Conservation (phyloP, 2,797 vertebrate genomes). For the Catostomus latipinnis region DNA sequence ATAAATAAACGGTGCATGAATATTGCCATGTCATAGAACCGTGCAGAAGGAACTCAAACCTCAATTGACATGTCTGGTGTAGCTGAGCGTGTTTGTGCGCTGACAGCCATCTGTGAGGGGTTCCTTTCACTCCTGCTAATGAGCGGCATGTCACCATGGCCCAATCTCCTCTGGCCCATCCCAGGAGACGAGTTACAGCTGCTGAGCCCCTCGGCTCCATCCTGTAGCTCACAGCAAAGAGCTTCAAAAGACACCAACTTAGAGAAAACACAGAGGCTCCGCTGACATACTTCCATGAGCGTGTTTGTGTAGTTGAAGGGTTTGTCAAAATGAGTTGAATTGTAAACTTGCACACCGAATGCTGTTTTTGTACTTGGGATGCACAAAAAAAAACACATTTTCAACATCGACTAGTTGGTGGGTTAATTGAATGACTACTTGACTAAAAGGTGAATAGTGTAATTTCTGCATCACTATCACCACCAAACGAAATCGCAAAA, state of each 20-base stretch:
- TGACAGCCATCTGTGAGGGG: constrained; percentile 86
- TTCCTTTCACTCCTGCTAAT: constrained; percentile 85
- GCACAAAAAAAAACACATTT: too few species aligned
- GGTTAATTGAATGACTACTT: too few species aligned
- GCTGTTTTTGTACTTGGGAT: not conserved
- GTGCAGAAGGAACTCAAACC: constrained; percentile 83
- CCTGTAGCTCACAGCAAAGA: constrained; percentile 10
- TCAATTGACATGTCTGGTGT: constrained; percentile 83
- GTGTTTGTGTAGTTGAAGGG: constrained; percentile 7
- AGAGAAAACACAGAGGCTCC: constrained; percentile 43
- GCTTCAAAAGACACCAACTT: constrained; percentile 2
- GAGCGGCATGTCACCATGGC: constrained; percentile 81
- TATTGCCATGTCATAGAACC: constrained; percentile 78
- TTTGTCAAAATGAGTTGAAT: constrained; percentile 32
- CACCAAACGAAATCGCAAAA: too few species aligned
- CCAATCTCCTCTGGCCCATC: constrained; percentile 81
- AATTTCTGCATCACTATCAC: too few species aligned
- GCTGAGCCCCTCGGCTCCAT: constrained; percentile 66
- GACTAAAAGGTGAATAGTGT: too few species aligned
- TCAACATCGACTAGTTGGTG: too few species aligned
- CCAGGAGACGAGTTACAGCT: constrained; percentile 82
- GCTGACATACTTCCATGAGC: constrained; percentile 30
- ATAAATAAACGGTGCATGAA: constrained; percentile 80
- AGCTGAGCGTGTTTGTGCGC: constrained; percentile 73
- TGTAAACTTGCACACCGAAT: not conserved